phyloP scores from a whole-genome alignment of 2,888 invertebrate genomes.

The Drymonia ruficornis region DNA sequence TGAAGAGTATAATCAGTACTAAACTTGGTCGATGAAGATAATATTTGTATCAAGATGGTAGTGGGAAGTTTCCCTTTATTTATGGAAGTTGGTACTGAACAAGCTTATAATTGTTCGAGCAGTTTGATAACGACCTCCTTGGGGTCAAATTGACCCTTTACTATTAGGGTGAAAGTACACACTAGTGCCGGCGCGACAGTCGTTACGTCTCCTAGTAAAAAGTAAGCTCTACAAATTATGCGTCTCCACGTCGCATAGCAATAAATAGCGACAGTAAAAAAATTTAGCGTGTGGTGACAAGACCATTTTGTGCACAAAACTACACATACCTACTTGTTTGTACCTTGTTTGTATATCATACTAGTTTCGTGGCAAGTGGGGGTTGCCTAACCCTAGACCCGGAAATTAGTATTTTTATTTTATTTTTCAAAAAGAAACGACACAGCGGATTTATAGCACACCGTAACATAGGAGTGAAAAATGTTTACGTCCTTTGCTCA shows the following conservation, averaged over 20 bases:
- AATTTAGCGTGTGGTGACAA: neutral
- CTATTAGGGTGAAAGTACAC: neutral
- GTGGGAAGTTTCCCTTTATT: slow-evolving; percentile 34
- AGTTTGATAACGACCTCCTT: slow-evolving; percentile 30
- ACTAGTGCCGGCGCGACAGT: neutral
- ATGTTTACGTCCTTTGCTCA: neutral
- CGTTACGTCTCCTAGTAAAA: neutral
- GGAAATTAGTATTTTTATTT: too few relatives aligned
- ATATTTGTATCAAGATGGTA: slow-evolving; percentile 43
- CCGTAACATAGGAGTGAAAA: neutral
- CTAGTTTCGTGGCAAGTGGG: too few relatives aligned
- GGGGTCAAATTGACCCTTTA: neutral
- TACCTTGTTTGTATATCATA: too few relatives aligned
- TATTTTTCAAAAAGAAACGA: too few relatives aligned
- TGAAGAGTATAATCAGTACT: slow-evolving; percentile 49
- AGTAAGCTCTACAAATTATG: neutral
- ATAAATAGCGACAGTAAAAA: neutral
- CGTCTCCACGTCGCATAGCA: neutral
- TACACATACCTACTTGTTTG: too few relatives aligned
- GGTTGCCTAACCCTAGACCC: too few relatives aligned
- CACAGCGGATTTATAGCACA: neutral
- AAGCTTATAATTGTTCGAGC: slow-evolving; percentile 36
- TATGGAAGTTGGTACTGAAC: slow-evolving; percentile 34
- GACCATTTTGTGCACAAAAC: too few relatives aligned
- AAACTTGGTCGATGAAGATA: slow-evolving; percentile 50